A percentile compares a stretch with the other conserved stretches of the same genome.
These are phyloP conservation scores for Sceloporus tristichus DNA, from an alignment of 2,113 vertebrate species.

Conservation along the genomic window DNA sequence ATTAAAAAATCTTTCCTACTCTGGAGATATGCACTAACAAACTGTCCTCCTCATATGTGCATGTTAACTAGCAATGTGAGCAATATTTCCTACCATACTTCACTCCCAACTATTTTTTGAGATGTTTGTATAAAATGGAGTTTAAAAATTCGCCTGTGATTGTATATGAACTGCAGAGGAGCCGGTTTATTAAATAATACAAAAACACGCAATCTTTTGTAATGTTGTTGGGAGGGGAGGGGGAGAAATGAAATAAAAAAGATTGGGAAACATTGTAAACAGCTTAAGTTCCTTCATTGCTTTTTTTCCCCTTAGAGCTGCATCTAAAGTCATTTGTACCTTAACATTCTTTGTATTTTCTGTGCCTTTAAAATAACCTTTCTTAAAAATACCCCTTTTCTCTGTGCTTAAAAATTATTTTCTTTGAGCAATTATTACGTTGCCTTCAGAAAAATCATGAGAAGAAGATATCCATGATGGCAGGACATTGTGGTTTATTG, in stretches of 20 bases:
- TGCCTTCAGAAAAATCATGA: slow-evolving; percentile 41
- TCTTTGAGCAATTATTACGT: slow-evolving; percentile 47
- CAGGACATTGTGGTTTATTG: too few species aligned
- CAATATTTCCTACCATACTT: slow-evolving; percentile 86
- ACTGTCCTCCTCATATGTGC: slow-evolving; percentile 64
- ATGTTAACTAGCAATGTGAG: slow-evolving; percentile 72
- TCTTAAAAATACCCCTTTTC: slow-evolving; percentile 25
- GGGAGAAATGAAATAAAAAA: slow-evolving; percentile 44
- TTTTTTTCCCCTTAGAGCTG: slow-evolving; percentile 24
- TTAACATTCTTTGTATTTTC: slow-evolving; percentile 59
- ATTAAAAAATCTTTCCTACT: slow-evolving; percentile 62
- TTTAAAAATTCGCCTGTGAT: slow-evolving; percentile 73
- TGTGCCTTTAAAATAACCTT: slow-evolving; percentile 26
- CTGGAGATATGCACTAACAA: slow-evolving; percentile 71
- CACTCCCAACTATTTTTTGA: slow-evolving; percentile 84
- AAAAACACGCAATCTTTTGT: slow-evolving; percentile 56
- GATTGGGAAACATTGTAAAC: slow-evolving; percentile 68
- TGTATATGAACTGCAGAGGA: slow-evolving; percentile 83
- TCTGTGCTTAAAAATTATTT: slow-evolving; percentile 31
- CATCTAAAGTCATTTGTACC: slow-evolving; percentile 63
- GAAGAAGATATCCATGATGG: too few species aligned
- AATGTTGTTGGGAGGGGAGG: slow-evolving; percentile 62
- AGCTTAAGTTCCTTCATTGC: slow-evolving; percentile 51
- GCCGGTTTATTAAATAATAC: slow-evolving; percentile 80
- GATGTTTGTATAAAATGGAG: slow-evolving; percentile 83